These are phyloP conservation scores for Epinotia nisella DNA, from an alignment of 2,888 invertebrate species.

Conservation along the genomic window DNA sequence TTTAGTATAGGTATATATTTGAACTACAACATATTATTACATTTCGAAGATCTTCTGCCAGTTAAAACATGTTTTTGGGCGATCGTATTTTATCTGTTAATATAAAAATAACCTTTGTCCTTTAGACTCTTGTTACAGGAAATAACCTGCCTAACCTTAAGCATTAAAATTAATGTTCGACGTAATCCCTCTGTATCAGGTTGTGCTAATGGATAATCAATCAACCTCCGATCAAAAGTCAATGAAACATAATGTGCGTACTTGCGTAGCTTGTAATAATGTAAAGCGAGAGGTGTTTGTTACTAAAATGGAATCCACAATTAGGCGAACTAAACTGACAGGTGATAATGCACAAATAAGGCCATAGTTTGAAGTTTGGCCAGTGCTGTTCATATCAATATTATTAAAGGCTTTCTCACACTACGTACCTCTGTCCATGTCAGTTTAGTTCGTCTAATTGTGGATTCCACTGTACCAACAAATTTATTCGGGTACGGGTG, in stretches of 20 bases:
- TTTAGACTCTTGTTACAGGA: conserved; percentile 9
- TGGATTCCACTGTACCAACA: no score
- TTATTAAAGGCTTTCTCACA: no score
- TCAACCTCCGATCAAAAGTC: conserved; percentile 27
- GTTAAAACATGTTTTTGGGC: background rate
- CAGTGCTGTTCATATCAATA: no score
- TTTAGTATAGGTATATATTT: background rate
- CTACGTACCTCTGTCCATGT: no score
- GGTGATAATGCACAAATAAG: no score
- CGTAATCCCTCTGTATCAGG: conserved; percentile 17
- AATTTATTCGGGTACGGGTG: conserved; percentile 17
- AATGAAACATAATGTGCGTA: conserved; percentile 37
- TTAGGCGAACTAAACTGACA: no score
- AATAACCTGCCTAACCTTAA: background rate
- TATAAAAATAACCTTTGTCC: background rate
- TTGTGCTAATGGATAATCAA: conserved; percentile 36
- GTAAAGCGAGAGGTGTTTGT: conserved; percentile 33
- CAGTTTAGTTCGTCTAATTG: no score
- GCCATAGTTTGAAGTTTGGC: no score
- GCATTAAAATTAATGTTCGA: conserved; percentile 19
- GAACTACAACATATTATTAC: background rate
- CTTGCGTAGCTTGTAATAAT: conserved; percentile 13
- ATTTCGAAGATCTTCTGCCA: background rate
- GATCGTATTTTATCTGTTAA: background rate
- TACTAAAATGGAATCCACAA: no score